phyloP scores from a whole-genome alignment of 2,888 invertebrate species.

The Timandra comae region DNA sequence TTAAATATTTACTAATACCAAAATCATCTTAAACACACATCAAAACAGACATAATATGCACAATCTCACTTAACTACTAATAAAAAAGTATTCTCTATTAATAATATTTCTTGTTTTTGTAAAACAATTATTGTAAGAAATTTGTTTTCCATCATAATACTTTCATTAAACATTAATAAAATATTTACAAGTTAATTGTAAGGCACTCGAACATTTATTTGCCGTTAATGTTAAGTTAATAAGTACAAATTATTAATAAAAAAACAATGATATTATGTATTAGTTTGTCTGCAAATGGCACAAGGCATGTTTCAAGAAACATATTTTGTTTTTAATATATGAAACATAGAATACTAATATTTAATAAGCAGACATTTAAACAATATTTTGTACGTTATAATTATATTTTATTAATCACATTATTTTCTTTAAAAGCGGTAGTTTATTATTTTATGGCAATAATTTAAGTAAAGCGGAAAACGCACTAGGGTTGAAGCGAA shows the following conservation, averaged over 20 bases:
- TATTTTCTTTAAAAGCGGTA: conserved; percentile 28
- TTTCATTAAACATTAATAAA: conserved; percentile 54
- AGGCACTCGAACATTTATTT: conserved; percentile 62
- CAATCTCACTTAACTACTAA: conserved; percentile 72
- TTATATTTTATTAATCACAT: conserved; percentile 55
- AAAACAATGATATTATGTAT: conserved; percentile 51
- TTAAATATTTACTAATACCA: conserved; percentile 74
- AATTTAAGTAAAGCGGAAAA: conserved; percentile 21
- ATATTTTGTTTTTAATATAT: conserved; percentile 41
- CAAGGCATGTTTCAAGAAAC: conserved; percentile 62
- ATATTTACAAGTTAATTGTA: conserved; percentile 67
- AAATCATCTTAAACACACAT: conserved; percentile 75
- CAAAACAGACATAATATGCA: conserved; percentile 76
- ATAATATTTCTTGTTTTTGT: conserved; percentile 51
- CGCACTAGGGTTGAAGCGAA: too few species aligned
- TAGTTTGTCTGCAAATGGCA: conserved; percentile 68
- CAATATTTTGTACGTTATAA: conserved; percentile 62
- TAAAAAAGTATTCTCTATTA: conserved; percentile 54
- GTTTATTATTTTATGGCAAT: conserved; percentile 38
- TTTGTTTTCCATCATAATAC: conserved; percentile 61
- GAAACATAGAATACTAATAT: conserved; percentile 61
- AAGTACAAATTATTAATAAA: conserved; percentile 67
- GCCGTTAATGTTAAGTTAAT: conserved; percentile 51
- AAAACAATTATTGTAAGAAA: conserved; percentile 63
- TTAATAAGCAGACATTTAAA: conserved; percentile 54